Base-by-base conservation (phyloP, 2,797 vertebrate genomes). In the Avahi laniger region DNA sequence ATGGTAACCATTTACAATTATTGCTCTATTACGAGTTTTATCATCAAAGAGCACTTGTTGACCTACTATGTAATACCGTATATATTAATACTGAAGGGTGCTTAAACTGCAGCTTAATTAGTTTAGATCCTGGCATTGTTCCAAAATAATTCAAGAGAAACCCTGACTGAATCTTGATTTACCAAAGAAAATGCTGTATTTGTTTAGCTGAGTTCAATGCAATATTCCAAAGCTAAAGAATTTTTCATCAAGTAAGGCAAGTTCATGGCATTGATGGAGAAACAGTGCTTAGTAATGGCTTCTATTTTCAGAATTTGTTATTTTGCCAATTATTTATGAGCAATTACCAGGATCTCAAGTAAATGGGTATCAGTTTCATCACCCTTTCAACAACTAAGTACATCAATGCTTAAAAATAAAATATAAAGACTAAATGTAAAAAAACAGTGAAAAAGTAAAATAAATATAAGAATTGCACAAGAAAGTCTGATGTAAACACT, bases 381-480 rank as follows among this genome's bases (percentile, higher is more conserved):
- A 98, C 97, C 97, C 87, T 98, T 98, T 94, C 69, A 72, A 98
- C 93, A 97, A 97, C n/a, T 95, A 98, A 97, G 86, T 97, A 98
- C 97, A 98, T 96, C 94, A 98, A 99, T 97, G 98, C 98, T 98
- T 98, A 97, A 98, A 98, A 99, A 98, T 97, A 98, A 99, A 99
- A 99, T 93, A 98, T 59, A 97, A 97, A 98, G 98, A 97, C 82
- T 96, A 98, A 98, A 98, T 98, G 97, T 98, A 98, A 97, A 99
- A 90, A 93, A 99, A 99, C 98, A 99, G 98, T 98, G 98, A 99
- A 98, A 98, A 98, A 98, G 98, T 99, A 99, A 99, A 99, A 99
- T 99, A 99, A 99, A 99, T 99, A 99, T 97, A 98, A 99, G 98
- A 99, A 99, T 99, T 99, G 99, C 99, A 99, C 99, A 98, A 98